Evolutionary conservation across 2,797 vertebrate species (phyloP).

Genomic region (Acanthurus lineatus): DNA sequence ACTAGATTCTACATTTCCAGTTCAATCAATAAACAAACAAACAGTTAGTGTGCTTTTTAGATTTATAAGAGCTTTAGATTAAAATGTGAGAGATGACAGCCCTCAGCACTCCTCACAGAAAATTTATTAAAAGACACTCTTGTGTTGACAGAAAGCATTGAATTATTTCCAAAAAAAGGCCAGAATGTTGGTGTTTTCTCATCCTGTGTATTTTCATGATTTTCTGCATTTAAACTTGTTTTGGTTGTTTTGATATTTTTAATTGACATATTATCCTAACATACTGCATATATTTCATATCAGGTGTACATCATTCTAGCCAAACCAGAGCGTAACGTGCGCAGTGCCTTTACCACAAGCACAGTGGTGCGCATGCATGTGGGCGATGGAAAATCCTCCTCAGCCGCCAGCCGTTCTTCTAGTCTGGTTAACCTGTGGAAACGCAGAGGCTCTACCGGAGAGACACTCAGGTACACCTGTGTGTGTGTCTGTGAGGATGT

Average conservation of each 20-base stretch:
- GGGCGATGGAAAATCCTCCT: constrained; percentile 95
- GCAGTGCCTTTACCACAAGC: constrained; percentile 97
- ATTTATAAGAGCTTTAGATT: constrained; percentile 9
- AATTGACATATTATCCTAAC: background rate
- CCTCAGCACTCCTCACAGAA: background rate
- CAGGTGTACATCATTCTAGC: constrained; percentile 98
- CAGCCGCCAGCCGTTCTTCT: constrained; percentile 94
- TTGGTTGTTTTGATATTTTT: background rate
- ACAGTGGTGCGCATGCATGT: constrained; percentile 99
- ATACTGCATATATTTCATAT: constrained; percentile 22
- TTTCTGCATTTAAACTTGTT: background rate
- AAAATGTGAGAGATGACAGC: background rate
- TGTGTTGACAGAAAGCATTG: background rate
- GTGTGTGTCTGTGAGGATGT: constrained; percentile 41
- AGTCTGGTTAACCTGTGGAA: constrained; percentile 98
- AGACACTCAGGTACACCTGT: constrained; percentile 92
- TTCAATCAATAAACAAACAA: constrained; percentile 15
- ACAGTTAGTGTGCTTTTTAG: constrained; percentile 3
- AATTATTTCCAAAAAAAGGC: background rate
- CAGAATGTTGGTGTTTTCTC: background rate
- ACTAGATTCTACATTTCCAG: too few relatives aligned
- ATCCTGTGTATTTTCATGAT: background rate
- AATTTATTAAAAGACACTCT: constrained; percentile 7
- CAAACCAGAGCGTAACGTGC: constrained; percentile 97
- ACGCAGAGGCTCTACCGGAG: constrained; percentile 94